Base-by-base conservation (phyloP, 1,140 invertebrate species). In the Zaprionus kolodkinae region DNA sequence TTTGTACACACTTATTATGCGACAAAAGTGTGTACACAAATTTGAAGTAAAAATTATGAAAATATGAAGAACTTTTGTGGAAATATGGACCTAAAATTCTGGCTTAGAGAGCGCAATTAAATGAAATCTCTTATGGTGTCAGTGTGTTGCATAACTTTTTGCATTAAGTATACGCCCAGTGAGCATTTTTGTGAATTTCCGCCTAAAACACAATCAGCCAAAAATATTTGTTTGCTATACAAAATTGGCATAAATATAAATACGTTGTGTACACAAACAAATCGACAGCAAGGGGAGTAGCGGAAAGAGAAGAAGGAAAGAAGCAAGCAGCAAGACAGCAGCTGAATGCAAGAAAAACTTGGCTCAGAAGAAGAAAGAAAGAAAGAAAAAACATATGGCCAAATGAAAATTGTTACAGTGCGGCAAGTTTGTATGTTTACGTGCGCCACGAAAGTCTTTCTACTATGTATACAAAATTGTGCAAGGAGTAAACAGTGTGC, bases 221-320 rank as follows among this genome's bases (percentile, higher is more conserved):
- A 72, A 65, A 57, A 60, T 55, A 76, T 72, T 62, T 69, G 71
- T 73, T 73, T 73, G 62, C 72, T 57, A 69, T 48, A 40, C 55
- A 62, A 69, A 74, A 48, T 62, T 69, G 65, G 38, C 65, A 57
- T 50, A 69, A 69, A 74, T 62, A 74, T 43, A 45, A 21, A 45
- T 55, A 21, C 11, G n/a, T 38, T 43, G 45, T 2, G 0, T 27
- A 45, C 21, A 68, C 64, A 69, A 54, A 62, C 30, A 45, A 27
- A 54, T 17, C 13, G n/a, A 25, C 1, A 15, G 30, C 48, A 52
- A 36, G 27, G 3, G 27, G 36, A 36, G 21, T 3, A 33, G n/a
- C n/a, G n/a, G 7, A 10, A 30, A 17, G 5, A 48, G 33, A 12
- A 50, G 25, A 17, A 17, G 59, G 33, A 2, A 21, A 21, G 21